These are phyloP conservation scores for Pseudotriccus pelzelni DNA, from an alignment of 2,797 vertebrate genomes.

Conservation along the genomic window DNA sequence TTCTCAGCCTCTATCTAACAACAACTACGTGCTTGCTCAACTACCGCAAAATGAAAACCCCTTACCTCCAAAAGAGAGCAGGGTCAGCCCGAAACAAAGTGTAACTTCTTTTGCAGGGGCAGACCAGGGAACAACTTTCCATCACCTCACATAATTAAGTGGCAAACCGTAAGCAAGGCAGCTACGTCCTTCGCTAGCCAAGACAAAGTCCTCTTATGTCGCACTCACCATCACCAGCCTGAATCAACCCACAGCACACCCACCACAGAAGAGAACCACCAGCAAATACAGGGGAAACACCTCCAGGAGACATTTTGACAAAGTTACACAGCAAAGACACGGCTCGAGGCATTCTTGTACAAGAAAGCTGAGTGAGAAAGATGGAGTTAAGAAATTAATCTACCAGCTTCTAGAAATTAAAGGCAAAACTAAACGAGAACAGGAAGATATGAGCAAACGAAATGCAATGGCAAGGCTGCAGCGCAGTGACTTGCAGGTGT, in stretches of 20 bases:
- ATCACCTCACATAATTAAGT: accelerated
- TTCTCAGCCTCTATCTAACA: not conserved
- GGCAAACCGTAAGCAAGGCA: not conserved
- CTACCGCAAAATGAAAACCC: not conserved
- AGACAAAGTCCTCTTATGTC: not conserved
- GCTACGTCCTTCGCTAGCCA: not conserved
- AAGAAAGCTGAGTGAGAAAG: not conserved
- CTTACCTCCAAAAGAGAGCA: not conserved
- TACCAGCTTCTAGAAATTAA: not conserved
- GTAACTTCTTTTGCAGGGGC: not conserved
- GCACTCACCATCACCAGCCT: not conserved
- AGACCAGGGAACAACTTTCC: not conserved
- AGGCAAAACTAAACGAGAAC: not conserved
- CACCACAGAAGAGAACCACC: not conserved
- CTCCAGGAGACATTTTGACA: not conserved
- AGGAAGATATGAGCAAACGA: not conserved
- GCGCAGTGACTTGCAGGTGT: accelerated
- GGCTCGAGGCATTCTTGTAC: not conserved
- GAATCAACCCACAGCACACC: not conserved
- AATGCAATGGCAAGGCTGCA: not conserved
- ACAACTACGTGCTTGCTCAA: not conserved
- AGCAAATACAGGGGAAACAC: not conserved
- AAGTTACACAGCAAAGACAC: not conserved
- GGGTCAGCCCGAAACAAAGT: not conserved
- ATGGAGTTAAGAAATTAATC: not conserved